Evolutionary conservation across 2,888 invertebrate species (phyloP).

Genomic region (Orthonychiurus folsomi): DNA sequence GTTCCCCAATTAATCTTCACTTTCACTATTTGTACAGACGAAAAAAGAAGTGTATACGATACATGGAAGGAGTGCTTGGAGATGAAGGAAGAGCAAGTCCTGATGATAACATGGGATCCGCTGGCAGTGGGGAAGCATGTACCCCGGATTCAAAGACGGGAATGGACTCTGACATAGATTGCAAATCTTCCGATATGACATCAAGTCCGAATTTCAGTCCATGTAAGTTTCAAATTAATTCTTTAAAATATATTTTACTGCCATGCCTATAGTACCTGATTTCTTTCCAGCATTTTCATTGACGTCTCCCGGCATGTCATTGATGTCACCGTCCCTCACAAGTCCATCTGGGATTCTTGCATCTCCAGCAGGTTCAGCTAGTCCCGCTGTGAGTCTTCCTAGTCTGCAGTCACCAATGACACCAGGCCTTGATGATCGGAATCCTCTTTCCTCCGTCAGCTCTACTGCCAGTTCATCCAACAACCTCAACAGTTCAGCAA

Average conservation of each 20-base stretch:
- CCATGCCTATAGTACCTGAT: background rate
- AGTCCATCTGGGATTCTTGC: constrained; percentile 61
- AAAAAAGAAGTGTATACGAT: constrained; percentile 94
- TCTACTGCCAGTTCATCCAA: constrained; percentile 35
- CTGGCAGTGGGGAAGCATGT: constrained; percentile 56
- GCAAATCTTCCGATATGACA: constrained; percentile 42
- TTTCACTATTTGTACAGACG: too few relatives aligned
- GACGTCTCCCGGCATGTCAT: constrained; percentile 40
- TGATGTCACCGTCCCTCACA: constrained; percentile 40
- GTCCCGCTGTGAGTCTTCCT: constrained; percentile 53
- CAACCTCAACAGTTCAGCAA: constrained; percentile 34
- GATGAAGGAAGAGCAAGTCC: constrained; percentile 57
- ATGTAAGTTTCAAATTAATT: constrained; percentile 34
- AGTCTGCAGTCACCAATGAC: constrained; percentile 47
- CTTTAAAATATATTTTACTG: background rate
- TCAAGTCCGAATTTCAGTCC: constrained; percentile 42
- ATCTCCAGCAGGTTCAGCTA: constrained; percentile 64
- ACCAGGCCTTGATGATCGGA: constrained; percentile 42
- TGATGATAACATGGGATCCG: constrained; percentile 67
- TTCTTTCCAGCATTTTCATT: constrained; percentile 44
- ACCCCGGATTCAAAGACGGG: constrained; percentile 56
- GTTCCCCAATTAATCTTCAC: too few relatives aligned
- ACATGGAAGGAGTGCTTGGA: constrained; percentile 71
- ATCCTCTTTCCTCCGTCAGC: constrained; percentile 33
- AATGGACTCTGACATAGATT: constrained; percentile 54